phyloP scores from a whole-genome alignment of 1,140 invertebrate genomes.

The Ceratitis capitata region DNA sequence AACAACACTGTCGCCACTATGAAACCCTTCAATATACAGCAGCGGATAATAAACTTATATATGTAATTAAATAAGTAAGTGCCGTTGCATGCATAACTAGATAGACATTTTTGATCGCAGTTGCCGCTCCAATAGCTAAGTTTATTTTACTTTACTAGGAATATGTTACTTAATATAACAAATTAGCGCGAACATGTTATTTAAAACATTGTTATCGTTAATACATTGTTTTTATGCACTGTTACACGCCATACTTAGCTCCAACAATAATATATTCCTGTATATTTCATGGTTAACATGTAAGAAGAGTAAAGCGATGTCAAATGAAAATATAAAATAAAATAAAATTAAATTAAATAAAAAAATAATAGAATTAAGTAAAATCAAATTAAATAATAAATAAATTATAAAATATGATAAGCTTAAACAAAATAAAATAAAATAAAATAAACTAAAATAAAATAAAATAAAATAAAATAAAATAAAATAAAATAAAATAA shows the following conservation, averaged over 20 bases:
- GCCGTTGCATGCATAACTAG: neutral
- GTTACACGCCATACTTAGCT: neutral
- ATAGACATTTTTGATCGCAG: neutral
- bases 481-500: too few species aligned
- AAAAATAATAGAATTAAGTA: too few species aligned
- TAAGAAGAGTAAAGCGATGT: neutral
- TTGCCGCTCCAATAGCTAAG: too few species aligned
- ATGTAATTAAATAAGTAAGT: neutral
- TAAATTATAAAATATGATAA: too few species aligned
- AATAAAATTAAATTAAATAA: too few species aligned
- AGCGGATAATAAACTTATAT: neutral
- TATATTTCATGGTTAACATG: neutral
- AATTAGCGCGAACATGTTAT: constrained; percentile 8
- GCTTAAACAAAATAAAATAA: too few species aligned
- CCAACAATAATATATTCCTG: neutral
- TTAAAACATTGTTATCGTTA: neutral
- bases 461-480: too few species aligned
- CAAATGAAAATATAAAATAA: neutral
- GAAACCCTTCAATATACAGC: neutral
- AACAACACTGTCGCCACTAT: neutral
- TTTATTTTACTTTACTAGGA: neutral
- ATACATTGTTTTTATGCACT: neutral
- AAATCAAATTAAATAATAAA: too few species aligned
- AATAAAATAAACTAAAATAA: too few species aligned
- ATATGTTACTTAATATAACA: neutral